These are phyloP conservation scores for Triplophysa bombifrons DNA, from an alignment of 2,797 vertebrate genomes.

Conservation along the genomic window DNA sequence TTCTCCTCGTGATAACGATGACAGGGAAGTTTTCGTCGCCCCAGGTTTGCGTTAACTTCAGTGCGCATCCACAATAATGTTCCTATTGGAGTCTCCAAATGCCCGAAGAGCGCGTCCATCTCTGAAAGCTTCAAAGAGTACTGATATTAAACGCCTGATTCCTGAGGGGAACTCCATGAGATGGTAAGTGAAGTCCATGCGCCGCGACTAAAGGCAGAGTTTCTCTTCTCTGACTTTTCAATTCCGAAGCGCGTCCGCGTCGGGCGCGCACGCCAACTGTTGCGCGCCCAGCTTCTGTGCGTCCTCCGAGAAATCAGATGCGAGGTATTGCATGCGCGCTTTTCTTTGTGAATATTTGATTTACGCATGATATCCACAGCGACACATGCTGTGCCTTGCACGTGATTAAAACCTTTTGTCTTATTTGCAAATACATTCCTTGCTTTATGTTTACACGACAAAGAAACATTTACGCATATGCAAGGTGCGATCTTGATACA, in stretches of 20 bases:
- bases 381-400: no score
- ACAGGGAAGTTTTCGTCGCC: slow-evolving; percentile 21
- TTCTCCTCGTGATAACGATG: neutral
- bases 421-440: no score
- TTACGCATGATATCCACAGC: neutral
- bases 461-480: no score
- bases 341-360: neutral
- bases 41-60: slow-evolving; percentile 27
- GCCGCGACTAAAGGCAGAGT: neutral
- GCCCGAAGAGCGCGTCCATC: slow-evolving; percentile 3
- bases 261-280: slow-evolving; percentile 27
- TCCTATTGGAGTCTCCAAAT: slow-evolving; percentile 30
- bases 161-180: slow-evolving; percentile 16
- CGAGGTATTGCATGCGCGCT: neutral
- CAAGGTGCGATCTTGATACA: no score
- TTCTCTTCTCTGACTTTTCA: slow-evolving; percentile 1
- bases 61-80: neutral
- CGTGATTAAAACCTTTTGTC: no score
- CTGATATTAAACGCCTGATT: neutral
- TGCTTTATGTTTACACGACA: no score
- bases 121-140: neutral
- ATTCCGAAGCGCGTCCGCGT: neutral
- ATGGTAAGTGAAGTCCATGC: neutral
- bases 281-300: slow-evolving; percentile 27
- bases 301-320: neutral